A percentile compares a stretch with the other conserved stretches of the same genome.
phyloP scores from a whole-genome alignment of 2,888 invertebrate genomes.

The Allacma fusca region DNA sequence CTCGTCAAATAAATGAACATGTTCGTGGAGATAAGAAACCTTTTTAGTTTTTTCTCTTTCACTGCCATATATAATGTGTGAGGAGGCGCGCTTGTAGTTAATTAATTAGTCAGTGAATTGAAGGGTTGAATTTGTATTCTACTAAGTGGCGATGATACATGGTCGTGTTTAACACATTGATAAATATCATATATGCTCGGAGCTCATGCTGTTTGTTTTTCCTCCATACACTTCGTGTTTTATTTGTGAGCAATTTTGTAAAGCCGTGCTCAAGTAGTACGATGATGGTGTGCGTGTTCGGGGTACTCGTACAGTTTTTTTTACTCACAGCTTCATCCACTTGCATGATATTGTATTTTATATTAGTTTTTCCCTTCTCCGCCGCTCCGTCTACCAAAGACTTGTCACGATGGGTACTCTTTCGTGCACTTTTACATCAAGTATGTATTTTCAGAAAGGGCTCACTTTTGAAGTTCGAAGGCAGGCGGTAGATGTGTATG shows the following conservation, averaged over 20 bases:
- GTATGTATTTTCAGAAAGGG: too few relatives aligned
- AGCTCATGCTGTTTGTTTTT: constrained; percentile 1
- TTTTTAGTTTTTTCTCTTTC: constrained; percentile 1
- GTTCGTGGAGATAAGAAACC: constrained; percentile 8
- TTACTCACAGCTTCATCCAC: too few relatives aligned
- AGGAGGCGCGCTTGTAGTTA: background rate
- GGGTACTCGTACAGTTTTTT: too few relatives aligned
- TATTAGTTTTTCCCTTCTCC: background rate
- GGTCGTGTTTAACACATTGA: background rate
- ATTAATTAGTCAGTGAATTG: background rate
- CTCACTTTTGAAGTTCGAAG: too few relatives aligned
- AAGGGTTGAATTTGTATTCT: background rate
- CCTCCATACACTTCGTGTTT: background rate
- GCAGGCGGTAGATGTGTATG: too few relatives aligned
- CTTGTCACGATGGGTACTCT: background rate
- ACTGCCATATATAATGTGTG: background rate
- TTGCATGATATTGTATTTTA: background rate
- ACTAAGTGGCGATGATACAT: background rate
- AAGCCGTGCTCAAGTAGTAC: too few relatives aligned
- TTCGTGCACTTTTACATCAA: too few relatives aligned
- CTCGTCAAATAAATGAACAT: background rate
- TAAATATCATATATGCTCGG: background rate
- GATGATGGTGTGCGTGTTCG: too few relatives aligned
- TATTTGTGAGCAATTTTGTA: too few relatives aligned
- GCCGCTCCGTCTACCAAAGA: background rate